These are phyloP conservation scores for Lordiphosa fenestrarum DNA, from an alignment of 2,888 invertebrate species.

Conservation along the genomic window DNA sequence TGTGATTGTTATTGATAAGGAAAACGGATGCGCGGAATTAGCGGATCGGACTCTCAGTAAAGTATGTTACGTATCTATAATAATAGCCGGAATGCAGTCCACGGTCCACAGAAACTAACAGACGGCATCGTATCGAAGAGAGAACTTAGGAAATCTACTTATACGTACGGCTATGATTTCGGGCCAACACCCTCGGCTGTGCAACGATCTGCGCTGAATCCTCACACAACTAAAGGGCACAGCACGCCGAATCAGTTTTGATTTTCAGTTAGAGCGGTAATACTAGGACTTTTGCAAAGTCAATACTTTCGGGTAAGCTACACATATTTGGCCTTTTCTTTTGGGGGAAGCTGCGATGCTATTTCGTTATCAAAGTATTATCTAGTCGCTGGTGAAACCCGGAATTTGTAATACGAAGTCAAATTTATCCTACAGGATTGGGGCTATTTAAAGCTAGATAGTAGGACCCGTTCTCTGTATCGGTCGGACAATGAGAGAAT, in stretches of 20 bases:
- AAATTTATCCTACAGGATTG: slow-evolving; percentile 22
- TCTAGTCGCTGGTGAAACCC: slow-evolving; percentile 30
- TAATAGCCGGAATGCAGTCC: too few relatives aligned
- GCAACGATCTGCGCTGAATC: too few relatives aligned
- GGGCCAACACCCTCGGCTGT: too few relatives aligned
- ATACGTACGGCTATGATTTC: too few relatives aligned
- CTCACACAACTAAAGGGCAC: too few relatives aligned
- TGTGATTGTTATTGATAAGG: too few relatives aligned
- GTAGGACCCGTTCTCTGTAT: slow-evolving; percentile 9
- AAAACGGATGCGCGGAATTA: too few relatives aligned
- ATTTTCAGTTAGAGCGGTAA: background rate
- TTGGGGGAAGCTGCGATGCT: slow-evolving; percentile 2
- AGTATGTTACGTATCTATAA: too few relatives aligned
- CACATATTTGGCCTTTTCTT: slow-evolving; percentile 13
- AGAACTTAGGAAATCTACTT: too few relatives aligned
- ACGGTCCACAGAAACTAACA: too few relatives aligned
- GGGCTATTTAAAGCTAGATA: slow-evolving; percentile 18
- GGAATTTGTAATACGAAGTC: slow-evolving; percentile 19
- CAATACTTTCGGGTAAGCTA: slow-evolving; percentile 9
- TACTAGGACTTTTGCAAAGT: slow-evolving; percentile 34
- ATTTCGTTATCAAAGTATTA: slow-evolving; percentile 6
- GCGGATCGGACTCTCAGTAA: background rate
- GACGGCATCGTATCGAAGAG: too few relatives aligned
- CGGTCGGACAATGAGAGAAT: slow-evolving; percentile 16
- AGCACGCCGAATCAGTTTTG: background rate